Conservation (phyloP, 2,797 vertebrate genomes). For the Pangasius larnaudii region DNA sequence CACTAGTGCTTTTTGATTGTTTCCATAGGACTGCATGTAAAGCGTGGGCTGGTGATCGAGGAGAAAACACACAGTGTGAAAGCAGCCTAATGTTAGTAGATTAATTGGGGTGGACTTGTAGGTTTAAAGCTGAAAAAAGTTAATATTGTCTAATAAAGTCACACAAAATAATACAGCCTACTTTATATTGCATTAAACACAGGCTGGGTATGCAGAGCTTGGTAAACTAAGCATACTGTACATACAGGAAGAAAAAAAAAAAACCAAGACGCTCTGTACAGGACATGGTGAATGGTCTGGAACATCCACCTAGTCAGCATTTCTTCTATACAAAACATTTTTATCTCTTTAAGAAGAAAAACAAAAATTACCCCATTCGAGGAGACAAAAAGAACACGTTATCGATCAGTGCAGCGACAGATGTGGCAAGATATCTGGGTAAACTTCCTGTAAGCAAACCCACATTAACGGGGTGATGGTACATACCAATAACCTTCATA, state of each 20-base stretch:
- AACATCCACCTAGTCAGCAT: neutral
- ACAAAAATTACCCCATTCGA: neutral
- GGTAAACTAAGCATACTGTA: neutral
- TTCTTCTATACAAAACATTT: conserved; percentile 3
- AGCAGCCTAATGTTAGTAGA: too few relatives aligned
- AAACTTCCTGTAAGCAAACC: conserved; percentile 44
- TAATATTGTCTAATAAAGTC: neutral
- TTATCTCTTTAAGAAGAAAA: conserved; percentile 19
- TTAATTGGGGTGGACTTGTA: too few relatives aligned
- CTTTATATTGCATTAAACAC: neutral
- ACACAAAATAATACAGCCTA: neutral
- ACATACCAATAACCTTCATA: conserved; percentile 48
- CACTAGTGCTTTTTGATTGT: too few relatives aligned
- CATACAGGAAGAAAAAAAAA: neutral
- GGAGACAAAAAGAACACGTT: conserved; percentile 30
- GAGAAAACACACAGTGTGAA: too few relatives aligned
- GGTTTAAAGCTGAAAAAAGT: neutral
- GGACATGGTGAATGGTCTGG: neutral
- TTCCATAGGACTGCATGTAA: neutral
- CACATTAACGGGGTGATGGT: conserved; percentile 45
- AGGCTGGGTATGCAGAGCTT: neutral
- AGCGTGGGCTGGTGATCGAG: neutral
- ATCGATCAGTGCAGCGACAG: conserved; percentile 36
- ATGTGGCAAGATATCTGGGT: conserved; percentile 36
- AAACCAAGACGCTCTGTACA: neutral